Percentiles rank a stretch among this genome's conserved stretches.
phyloP scores from a whole-genome alignment of 2,888 invertebrate species.

The Apoderus coryli region DNA sequence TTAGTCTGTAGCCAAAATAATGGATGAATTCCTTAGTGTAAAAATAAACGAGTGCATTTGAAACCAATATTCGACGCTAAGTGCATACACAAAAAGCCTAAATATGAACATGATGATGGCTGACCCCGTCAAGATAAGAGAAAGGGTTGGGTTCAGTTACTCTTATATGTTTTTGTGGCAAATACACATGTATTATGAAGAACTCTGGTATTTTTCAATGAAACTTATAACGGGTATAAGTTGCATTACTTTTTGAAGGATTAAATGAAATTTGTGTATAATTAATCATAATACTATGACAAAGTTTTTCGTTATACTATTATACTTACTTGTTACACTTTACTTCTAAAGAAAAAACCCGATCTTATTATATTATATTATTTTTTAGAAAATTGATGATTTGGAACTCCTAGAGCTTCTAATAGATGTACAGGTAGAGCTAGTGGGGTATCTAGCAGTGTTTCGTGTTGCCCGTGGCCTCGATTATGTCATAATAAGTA shows the following conservation, averaged over 20 bases:
- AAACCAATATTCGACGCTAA: slow-evolving; percentile 2
- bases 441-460: too few species aligned
- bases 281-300: slow-evolving; percentile 2
- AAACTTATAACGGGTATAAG: not conserved
- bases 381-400: slow-evolving; percentile 3
- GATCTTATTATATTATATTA: not conserved
- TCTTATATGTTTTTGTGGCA: slow-evolving; percentile 1
- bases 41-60: slow-evolving; percentile 2
- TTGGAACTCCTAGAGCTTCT: slow-evolving; percentile 1
- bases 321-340: slow-evolving; percentile 1
- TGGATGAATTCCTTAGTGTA: slow-evolving; percentile 2
- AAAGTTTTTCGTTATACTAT: not conserved
- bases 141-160: slow-evolving; percentile 2
- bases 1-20: slow-evolving; percentile 1
- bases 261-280: slow-evolving; percentile 1
- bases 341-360: slow-evolving; percentile 1
- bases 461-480: too few species aligned
- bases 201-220: slow-evolving; percentile 3
- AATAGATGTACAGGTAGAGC: slow-evolving; percentile 1
- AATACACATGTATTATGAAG: slow-evolving; percentile 3
- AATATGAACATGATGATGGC: slow-evolving; percentile 1
- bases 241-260: slow-evolving; percentile 2
- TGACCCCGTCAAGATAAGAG: not conserved
- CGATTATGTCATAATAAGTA: too few species aligned
- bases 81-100: slow-evolving; percentile 2